Evolutionary conservation across 2,113 vertebrate species (phyloP), one percentile per base, ranked within the genome.

Genomic region (Cryptomyrus ogoouensis): DNA sequence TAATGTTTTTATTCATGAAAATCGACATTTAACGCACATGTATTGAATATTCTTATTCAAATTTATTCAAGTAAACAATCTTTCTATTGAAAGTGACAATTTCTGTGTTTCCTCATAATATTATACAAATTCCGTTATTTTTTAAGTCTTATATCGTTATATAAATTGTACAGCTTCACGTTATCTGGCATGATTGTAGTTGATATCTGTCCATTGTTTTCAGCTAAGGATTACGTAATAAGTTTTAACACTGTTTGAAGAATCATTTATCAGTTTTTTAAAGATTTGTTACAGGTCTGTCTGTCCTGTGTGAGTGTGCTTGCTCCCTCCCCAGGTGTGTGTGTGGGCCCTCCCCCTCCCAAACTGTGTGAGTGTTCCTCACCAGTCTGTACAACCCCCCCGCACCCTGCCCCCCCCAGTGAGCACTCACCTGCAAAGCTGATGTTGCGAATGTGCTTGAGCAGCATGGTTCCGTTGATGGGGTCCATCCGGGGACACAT

Each of bases 381-480:
- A 50, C 12, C 49, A 50, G 49, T 49, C 47, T 49, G 47, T 50
- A 6, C 7, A 9, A 3, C 13, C 50, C 12, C 49, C 52, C 4
- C 46, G 3, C 50, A 3, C 24, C 58, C 21, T 9, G 12, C 13
- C 50, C 52, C 27, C 66, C 66, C 27, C 49, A 50, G 15, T 15
- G 70, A 77, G 3, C 15, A 3, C 96, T 90, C 9, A 98, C 98
- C 98, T 97, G 97, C 97, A 95, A 99, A 99, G 96, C 98, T 99
- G 95, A 99, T 98, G 0, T 89, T 96, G 66, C 97, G 97, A 92
- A 99, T 99, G 94, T 98, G 98, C 93, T 98, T 98, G 88, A 99
- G 97, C 93, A 99, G 96, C 94, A 97, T 94, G 49, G 96, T 95
- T 0, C 98, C 98, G 0, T 99, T 98, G 88, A 99, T 97, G 0